A percentile compares a stretch with the other conserved stretches of the same genome.
Evolutionary conservation across 2,113 vertebrate genomes (phyloP).

Genomic region (Irena cyanogastra): DNA sequence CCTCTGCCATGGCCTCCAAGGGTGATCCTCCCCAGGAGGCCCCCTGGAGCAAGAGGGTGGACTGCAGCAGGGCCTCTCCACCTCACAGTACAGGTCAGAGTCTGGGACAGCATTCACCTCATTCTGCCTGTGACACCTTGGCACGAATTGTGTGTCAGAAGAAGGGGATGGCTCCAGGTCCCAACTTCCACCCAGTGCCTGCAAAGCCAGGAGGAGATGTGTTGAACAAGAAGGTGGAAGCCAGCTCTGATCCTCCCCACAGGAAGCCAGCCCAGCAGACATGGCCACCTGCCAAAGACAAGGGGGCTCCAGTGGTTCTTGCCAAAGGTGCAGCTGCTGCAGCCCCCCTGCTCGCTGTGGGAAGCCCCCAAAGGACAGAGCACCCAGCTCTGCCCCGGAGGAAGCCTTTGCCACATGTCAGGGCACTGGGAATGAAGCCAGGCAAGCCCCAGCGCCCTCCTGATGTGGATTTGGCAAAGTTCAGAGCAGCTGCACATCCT

Average conservation of each 20-base stretch:
- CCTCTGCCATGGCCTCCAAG: neutral
- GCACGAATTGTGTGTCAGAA: neutral
- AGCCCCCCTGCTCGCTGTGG: neutral
- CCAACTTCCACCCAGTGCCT: neutral
- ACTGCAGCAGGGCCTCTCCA: neutral
- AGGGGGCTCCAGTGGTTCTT: neutral
- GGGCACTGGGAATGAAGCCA: slow-evolving; percentile 43
- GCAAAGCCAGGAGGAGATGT: neutral
- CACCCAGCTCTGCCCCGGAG: slow-evolving; percentile 43
- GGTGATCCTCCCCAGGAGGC: neutral
- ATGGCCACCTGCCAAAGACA: neutral
- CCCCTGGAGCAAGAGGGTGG: neutral
- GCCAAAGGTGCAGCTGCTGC: neutral
- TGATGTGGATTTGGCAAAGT: slow-evolving; percentile 68
- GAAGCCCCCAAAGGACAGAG: neutral
- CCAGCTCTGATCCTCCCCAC: neutral
- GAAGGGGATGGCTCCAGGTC: neutral
- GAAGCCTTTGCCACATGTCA: slow-evolving; percentile 64
- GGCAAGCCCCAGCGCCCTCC: slow-evolving; percentile 77
- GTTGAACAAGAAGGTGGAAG: neutral
- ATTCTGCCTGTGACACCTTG: fast-evolving
- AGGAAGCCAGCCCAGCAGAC: neutral
- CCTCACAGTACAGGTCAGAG: neutral
- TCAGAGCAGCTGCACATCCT: neutral
- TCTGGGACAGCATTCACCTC: neutral